A percentile compares a stretch with the other conserved stretches of the same genome.
phyloP scores from a whole-genome alignment of 2,888 invertebrate species.

The Candidula unifasciata region DNA sequence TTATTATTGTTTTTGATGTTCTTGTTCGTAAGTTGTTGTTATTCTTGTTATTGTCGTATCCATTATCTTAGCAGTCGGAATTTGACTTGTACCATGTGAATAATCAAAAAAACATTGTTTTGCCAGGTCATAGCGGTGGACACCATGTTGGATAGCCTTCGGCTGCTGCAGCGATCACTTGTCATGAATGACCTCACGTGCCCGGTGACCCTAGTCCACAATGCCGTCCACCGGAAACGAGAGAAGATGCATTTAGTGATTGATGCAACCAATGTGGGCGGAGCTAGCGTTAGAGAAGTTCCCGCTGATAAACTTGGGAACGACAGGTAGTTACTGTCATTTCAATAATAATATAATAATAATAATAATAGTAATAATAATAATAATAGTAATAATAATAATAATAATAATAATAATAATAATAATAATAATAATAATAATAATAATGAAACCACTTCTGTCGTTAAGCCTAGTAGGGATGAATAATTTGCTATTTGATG shows the following conservation, averaged over 20 bases:
- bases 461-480: no score
- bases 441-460: no score
- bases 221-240: slow-evolving; percentile 39
- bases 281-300: slow-evolving; percentile 12
- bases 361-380: no score
- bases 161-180: slow-evolving; percentile 42
- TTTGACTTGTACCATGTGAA: no score
- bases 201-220: slow-evolving; percentile 38
- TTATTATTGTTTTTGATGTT: no score
- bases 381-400: no score
- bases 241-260: slow-evolving; percentile 20
- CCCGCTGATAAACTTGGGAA: background rate
- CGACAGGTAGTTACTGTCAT: slow-evolving; percentile 8
- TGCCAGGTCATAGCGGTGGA: slow-evolving; percentile 39
- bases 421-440: no score
- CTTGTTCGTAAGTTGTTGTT: no score
- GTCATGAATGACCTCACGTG: slow-evolving; percentile 31
- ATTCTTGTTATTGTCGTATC: no score
- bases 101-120: background rate
- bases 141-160: slow-evolving; percentile 25
- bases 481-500: no score
- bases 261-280: slow-evolving; percentile 40
- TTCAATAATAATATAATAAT: background rate
- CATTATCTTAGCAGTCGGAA: no score
- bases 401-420: no score